These are phyloP conservation scores for Gavialis gangeticus DNA, from an alignment of 2,113 vertebrate genomes.

Conservation along the genomic window DNA sequence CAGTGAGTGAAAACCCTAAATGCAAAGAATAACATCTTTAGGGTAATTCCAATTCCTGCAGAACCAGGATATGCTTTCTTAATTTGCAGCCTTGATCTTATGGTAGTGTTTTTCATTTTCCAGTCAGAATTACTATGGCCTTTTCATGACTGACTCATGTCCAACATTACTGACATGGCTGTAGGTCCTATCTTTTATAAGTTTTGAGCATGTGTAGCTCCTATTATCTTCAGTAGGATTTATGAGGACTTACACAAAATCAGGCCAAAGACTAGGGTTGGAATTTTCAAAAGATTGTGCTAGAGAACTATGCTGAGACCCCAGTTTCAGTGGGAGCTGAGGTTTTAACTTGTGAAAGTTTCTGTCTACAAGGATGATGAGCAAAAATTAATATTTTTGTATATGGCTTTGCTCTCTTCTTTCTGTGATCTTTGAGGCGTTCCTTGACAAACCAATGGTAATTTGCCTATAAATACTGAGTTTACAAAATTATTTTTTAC, in stretches of 20 bases:
- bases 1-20: not conserved
- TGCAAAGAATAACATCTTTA: not conserved
- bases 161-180: not conserved
- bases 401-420: not conserved
- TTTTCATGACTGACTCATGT: not conserved
- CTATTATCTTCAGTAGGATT: not conserved
- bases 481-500: not conserved
- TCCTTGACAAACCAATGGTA: not conserved
- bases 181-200: not conserved
- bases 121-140: not conserved
- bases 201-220: not conserved
- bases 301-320: not conserved
- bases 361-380: rapidly evolving
- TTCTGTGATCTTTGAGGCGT: not conserved
- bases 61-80: not conserved
- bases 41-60: not conserved
- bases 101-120: not conserved
- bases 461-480: not conserved
- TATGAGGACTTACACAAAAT: not conserved
- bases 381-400: not conserved
- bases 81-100: not conserved
- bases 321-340: not conserved
- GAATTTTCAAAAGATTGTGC: not conserved
- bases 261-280: not conserved
- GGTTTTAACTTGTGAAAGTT: not conserved